phyloP scores from a whole-genome alignment of 2,888 invertebrate species.

The Drosophila fungiperda region DNA sequence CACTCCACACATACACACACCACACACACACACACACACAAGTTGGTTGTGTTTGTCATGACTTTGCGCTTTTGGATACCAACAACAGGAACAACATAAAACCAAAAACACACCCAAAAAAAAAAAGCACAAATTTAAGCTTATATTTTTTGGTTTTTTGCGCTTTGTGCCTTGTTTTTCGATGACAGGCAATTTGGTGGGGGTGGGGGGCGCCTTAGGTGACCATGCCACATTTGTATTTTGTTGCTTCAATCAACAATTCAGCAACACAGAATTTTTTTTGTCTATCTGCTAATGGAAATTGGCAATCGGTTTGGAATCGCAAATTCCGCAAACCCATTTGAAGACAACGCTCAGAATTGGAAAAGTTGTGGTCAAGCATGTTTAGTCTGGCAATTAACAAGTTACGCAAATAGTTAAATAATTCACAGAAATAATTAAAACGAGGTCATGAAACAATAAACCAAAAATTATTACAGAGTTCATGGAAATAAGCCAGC shows the following conservation, averaged over 20 bases:
- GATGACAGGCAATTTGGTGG: not conserved
- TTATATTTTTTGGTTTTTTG: not conserved
- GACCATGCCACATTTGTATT: slow-evolving; percentile 49
- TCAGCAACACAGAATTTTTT: slow-evolving; percentile 6
- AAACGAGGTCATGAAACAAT: not conserved
- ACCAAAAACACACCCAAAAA: slow-evolving; percentile 7
- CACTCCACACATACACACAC: slow-evolving; percentile 13
- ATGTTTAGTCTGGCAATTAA: not conserved
- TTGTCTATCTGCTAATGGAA: slow-evolving; percentile 12
- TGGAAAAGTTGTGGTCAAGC: not conserved
- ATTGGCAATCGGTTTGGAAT: slow-evolving; percentile 1
- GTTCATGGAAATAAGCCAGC: not conserved
- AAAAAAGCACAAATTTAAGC: not conserved
- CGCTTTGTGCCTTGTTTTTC: not conserved
- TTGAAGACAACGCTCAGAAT: not conserved
- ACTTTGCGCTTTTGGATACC: slow-evolving; percentile 67
- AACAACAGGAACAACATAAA: slow-evolving; percentile 1
- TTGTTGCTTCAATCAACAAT: slow-evolving; percentile 46
- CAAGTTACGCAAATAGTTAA: not conserved
- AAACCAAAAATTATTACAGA: not conserved
- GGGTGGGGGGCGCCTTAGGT: not conserved
- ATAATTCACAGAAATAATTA: not conserved
- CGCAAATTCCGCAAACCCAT: not conserved
- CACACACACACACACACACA: slow-evolving; percentile 8
- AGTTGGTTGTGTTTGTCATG: slow-evolving; percentile 54